Conservation (phyloP, 2,113 vertebrate species). For the Anarhynchus alexandrinus region DNA sequence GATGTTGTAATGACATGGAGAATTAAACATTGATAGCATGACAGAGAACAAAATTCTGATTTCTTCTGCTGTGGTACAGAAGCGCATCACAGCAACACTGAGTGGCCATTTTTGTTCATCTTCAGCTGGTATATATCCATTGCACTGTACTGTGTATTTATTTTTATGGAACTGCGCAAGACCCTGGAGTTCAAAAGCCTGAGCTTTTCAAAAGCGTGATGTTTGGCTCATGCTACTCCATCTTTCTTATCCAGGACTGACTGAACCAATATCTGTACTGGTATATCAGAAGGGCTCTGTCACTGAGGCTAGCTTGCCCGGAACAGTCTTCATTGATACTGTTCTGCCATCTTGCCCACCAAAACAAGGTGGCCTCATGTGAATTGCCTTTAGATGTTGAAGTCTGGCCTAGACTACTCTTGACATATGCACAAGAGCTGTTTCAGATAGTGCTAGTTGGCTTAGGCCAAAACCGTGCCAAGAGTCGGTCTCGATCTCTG, state of each 20-base stretch:
- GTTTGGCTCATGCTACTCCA: fast-evolving
- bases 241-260: background rate
- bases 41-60: background rate
- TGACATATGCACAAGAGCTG: background rate
- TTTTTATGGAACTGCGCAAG: background rate
- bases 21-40: background rate
- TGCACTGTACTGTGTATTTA: background rate
- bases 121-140: background rate
- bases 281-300: background rate
- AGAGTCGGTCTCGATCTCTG: background rate
- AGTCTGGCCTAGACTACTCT: background rate
- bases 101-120: background rate
- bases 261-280: background rate
- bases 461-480: background rate
- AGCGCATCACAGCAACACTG: background rate
- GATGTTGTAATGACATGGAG: background rate
- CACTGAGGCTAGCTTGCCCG: background rate
- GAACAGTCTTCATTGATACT: background rate
- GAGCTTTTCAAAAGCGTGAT: background rate
- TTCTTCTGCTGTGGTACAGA: background rate
- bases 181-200: background rate
- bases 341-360: background rate
- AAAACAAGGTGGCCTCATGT: background rate
- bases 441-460: background rate
- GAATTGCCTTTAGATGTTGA: background rate